Conservation (phyloP, 2,113 vertebrate genomes). For the Orientallactaga bullata region DNA sequence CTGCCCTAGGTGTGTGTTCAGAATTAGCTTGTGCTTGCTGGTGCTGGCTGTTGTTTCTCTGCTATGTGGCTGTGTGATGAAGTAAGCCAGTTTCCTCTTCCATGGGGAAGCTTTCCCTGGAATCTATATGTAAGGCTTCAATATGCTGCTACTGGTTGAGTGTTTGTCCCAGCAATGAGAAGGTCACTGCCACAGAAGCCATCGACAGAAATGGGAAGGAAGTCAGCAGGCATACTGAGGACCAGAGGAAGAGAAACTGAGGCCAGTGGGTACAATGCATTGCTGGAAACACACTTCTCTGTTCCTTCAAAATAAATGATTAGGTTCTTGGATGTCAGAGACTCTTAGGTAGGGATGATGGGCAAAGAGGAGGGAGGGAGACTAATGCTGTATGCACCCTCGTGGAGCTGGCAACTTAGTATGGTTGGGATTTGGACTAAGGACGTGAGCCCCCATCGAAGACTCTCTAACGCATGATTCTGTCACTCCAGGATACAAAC, state of each 20-base stretch:
- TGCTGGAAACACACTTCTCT: not conserved
- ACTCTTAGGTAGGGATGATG: not conserved
- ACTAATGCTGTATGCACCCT: accelerated
- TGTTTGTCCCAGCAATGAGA: too few species aligned
- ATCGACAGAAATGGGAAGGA: not conserved
- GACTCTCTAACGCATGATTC: not conserved
- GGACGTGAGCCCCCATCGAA: not conserved
- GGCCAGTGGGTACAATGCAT: not conserved
- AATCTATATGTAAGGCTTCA: too few species aligned
- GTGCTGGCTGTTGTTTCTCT: too few species aligned
- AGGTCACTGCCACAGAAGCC: too few species aligned
- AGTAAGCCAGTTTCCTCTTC: too few species aligned
- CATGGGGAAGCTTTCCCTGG: too few species aligned
- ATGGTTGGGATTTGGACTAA: not conserved
- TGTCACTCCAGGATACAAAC: not conserved
- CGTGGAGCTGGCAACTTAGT: not conserved
- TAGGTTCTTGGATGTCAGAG: not conserved
- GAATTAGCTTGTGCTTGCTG: too few species aligned
- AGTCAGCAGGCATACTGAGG: not conserved
- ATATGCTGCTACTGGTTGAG: too few species aligned
- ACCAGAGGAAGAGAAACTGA: not conserved
- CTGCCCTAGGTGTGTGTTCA: too few species aligned
- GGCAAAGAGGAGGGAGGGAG: not conserved
- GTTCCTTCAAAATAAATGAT: not conserved
- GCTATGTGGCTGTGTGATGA: too few species aligned